Base-by-base conservation (phyloP, 2,797 vertebrate species). In the Pitangus sulphuratus region DNA sequence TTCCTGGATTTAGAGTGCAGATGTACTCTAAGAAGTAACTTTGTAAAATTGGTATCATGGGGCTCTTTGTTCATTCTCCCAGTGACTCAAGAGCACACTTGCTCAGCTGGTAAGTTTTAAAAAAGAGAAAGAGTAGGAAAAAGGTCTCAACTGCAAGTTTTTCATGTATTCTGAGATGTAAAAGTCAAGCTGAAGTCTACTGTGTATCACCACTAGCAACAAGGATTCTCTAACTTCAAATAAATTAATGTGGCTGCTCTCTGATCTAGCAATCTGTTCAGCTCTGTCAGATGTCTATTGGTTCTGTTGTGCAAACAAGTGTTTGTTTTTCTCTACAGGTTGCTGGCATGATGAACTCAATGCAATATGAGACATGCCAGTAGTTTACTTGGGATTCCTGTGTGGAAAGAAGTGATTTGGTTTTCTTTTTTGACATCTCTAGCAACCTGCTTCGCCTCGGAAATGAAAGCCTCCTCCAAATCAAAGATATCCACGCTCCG, bases 1-100 rank as follows among this genome's bases (percentile, higher is more conserved):
- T 89, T 89, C 53, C 75, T 84, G 90, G 81, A 89, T 86, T 94
- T 86, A 81, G 72, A 89, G 31, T 93, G 72, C 75, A 93, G 81
- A 90, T 91, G 89, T 37, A 78, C 14, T 87, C 25, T n/a, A 54
- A 87, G 75, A 87, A 87, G 71, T 72, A 81, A 85, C 78, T 96
- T 93, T 61, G 54, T 9, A 64, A 89, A 84, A 92, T 2, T 60
- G 42, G 31, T 83, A 35, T 65, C 65, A 31, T 37, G 53, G 35
- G 47, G 50, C 50, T 64, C 50, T 77, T 15, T 51, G 28, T 25
- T 81, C 48, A 28, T 61, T 91, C 56, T 89, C 42, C 8, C n/a
- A 42, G 19, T 42, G 76, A 88, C 30, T 84, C 44, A 47, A 65
- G 47, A 87, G 30, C 45, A 51, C 20, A 2, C 37, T 87, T 78